A percentile compares a stretch with the other conserved stretches of the same genome.
phyloP scores from a whole-genome alignment of 2,888 invertebrate species.

The Yponomeuta malinellus region DNA sequence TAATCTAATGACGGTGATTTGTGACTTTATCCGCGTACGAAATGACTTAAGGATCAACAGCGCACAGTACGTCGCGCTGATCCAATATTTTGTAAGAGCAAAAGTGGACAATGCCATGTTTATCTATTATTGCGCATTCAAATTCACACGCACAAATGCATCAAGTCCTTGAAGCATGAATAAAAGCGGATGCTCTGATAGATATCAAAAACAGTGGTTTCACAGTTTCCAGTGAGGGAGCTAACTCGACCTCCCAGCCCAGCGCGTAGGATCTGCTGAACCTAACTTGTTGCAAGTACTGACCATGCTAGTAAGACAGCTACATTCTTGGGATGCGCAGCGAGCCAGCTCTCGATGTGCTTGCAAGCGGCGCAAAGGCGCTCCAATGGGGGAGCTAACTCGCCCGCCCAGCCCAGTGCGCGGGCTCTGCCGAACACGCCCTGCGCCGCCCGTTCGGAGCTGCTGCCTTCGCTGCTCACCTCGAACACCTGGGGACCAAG shows the following conservation, averaged over 20 bases:
- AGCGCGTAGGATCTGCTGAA: constrained; percentile 83
- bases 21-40: too few species aligned
- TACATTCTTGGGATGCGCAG: constrained; percentile 87
- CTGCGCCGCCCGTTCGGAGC: constrained; percentile 74
- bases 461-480: constrained; percentile 83
- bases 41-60: too few species aligned
- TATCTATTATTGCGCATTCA: too few species aligned
- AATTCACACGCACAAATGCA: too few species aligned
- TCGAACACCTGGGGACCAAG: constrained; percentile 85
- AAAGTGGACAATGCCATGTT: too few species aligned
- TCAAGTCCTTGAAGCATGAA: too few species aligned
- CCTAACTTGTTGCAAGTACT: constrained; percentile 29
- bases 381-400: constrained; percentile 91
- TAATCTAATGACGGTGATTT: too few species aligned
- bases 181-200: too few species aligned
- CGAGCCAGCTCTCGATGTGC: constrained; percentile 94
- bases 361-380: constrained; percentile 94
- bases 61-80: too few species aligned
- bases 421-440: constrained; percentile 81
- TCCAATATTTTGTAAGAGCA: too few species aligned
- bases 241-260: constrained; percentile 90
- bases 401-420: constrained; percentile 90
- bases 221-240: constrained; percentile 85
- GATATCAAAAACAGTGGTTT: too few species aligned
- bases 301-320: constrained; percentile 92